These are phyloP conservation scores for Chrysodeixis includens DNA, from an alignment of 2,888 invertebrate species.

Conservation along the genomic window DNA sequence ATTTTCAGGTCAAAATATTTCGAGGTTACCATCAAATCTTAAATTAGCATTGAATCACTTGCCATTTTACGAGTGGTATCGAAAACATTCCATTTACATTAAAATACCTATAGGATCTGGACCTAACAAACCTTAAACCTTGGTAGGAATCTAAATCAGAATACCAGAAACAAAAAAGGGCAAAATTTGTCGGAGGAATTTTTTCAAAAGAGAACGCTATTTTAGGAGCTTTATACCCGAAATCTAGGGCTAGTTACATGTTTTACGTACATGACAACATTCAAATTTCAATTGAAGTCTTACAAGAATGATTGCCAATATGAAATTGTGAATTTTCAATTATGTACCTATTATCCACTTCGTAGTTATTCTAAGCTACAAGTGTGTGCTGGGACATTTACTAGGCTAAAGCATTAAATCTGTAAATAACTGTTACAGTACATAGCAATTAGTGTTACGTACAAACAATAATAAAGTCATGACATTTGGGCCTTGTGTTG, in stretches of 20 bases:
- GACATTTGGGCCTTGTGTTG: slow-evolving; percentile 35
- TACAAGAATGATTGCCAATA: no score
- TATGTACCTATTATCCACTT: no score
- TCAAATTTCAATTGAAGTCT: no score
- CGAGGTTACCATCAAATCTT: background rate
- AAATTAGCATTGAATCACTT: background rate
- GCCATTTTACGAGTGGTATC: background rate
- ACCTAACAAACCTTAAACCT: no score
- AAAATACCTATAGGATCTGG: background rate
- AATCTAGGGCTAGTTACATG: no score
- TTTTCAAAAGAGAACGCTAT: no score
- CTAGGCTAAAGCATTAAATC: background rate
- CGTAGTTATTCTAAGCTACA: background rate
- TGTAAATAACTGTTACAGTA: background rate
- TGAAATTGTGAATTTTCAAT: no score
- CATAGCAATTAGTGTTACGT: background rate
- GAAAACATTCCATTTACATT: background rate
- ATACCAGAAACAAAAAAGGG: no score
- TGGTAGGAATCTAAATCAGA: no score
- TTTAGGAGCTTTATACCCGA: no score
- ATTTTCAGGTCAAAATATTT: background rate
- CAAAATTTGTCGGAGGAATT: no score
- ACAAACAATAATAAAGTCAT: slow-evolving; percentile 37
- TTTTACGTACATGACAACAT: no score
- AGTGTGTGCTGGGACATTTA: background rate